These are phyloP conservation scores for Neodontobutis hainanensis DNA, from an alignment of 2,113 vertebrate genomes.

Conservation along the genomic window DNA sequence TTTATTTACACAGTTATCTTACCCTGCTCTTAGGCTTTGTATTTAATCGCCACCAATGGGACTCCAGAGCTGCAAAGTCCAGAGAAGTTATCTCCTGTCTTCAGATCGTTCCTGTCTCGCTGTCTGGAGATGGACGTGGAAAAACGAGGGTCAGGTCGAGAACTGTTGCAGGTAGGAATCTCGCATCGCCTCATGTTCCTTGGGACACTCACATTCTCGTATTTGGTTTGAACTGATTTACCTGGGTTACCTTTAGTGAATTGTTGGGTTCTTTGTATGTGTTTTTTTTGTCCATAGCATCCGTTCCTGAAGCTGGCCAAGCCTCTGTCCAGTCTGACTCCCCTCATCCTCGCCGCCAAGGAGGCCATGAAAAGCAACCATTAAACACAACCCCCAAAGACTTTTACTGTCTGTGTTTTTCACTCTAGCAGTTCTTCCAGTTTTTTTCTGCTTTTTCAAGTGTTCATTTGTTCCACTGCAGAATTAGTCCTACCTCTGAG, in stretches of 20 bases:
- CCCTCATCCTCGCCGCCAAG: slow-evolving; percentile 80
- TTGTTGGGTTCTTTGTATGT: not conserved
- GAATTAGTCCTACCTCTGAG: not conserved
- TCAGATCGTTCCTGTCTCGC: slow-evolving; percentile 77
- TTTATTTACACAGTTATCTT: too few relatives aligned
- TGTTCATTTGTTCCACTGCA: slow-evolving; percentile 4
- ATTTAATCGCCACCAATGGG: slow-evolving; percentile 82
- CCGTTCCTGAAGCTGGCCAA: slow-evolving; percentile 79
- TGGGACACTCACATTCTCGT: too few relatives aligned
- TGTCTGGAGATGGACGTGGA: slow-evolving; percentile 83
- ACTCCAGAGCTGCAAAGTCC: slow-evolving; percentile 82
- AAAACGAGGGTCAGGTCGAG: slow-evolving; percentile 77
- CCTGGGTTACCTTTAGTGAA: too few relatives aligned
- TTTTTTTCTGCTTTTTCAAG: slow-evolving; percentile 12
- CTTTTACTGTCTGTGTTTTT: slow-evolving; percentile 6
- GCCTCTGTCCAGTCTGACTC: slow-evolving; percentile 79
- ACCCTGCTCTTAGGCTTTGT: slow-evolving; percentile 68
- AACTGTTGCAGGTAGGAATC: slow-evolving; percentile 75
- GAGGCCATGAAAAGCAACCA: slow-evolving; percentile 80
- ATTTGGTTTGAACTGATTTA: too few relatives aligned
- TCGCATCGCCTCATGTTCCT: not conserved
- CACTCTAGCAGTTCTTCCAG: slow-evolving; percentile 16
- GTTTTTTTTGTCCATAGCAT: slow-evolving; percentile 58
- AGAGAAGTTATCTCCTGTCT: slow-evolving; percentile 79
- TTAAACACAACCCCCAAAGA: slow-evolving; percentile 39